Conservation (phyloP, 2,888 invertebrate genomes). For the Caenorhabditis panamensis region DNA sequence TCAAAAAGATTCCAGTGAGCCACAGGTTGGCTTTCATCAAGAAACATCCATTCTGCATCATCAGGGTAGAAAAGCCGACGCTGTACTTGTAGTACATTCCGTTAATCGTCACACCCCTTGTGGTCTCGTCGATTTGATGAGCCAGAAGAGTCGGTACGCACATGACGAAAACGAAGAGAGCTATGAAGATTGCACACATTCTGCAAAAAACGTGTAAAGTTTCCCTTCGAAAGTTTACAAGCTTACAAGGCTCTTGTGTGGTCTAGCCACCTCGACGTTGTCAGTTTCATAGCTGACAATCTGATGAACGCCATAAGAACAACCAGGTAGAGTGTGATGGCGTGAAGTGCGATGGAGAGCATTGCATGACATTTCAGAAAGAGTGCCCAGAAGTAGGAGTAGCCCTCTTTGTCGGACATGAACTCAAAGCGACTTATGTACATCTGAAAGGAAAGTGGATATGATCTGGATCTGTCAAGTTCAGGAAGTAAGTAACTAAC, state of each 20-base stretch:
- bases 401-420: constrained; percentile 64
- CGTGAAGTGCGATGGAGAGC: constrained; percentile 74
- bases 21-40: constrained; percentile 73
- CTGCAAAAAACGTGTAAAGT: constrained; percentile 39
- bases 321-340: constrained; percentile 75
- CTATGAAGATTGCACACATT: constrained; percentile 59
- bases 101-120: constrained; percentile 13
- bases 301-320: constrained; percentile 79
- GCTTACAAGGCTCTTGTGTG: constrained; percentile 67
- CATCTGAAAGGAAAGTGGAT: constrained; percentile 58
- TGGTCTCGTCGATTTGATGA: constrained; percentile 67
- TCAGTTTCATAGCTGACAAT: constrained; percentile 67
- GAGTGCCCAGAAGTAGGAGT: constrained; percentile 71
- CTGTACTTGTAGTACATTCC: constrained; percentile 54
- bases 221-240: neutral
- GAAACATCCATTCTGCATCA: constrained; percentile 67
- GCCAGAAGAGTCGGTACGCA: constrained; percentile 73
- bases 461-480: no score
- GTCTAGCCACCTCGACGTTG: constrained; percentile 63
- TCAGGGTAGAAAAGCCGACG: constrained; percentile 69
- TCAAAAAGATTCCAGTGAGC: constrained; percentile 73
- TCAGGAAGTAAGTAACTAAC: constrained; percentile 39
- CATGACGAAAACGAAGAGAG: constrained; percentile 65
- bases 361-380: constrained; percentile 75
- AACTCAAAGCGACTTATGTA: constrained; percentile 76